Evolutionary conservation across 2,888 invertebrate species (phyloP).

Genomic region (Ichneumoninae sp.): DNA sequence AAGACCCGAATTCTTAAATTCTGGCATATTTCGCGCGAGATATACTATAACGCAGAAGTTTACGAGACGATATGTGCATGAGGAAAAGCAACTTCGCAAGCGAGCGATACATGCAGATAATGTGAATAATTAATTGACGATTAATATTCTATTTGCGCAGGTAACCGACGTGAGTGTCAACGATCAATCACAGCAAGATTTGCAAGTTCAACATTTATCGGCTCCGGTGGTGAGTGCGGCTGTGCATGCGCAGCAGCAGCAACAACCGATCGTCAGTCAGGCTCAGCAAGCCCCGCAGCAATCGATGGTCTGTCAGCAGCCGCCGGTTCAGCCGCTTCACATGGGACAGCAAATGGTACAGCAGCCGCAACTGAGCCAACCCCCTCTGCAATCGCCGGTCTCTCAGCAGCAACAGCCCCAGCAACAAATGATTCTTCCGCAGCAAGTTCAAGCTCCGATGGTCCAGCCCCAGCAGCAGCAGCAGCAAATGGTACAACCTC

Average conservation of each 20-base stretch:
- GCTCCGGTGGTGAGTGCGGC: constrained; percentile 44
- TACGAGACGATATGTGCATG: neutral
- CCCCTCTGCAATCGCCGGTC: constrained; percentile 61
- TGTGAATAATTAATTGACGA: neutral
- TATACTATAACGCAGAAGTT: neutral
- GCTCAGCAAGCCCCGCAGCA: constrained; percentile 69
- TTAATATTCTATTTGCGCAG: constrained; percentile 26
- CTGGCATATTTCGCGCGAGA: neutral
- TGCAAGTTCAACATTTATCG: constrained; percentile 71
- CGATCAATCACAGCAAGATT: constrained; percentile 76
- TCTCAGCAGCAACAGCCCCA: constrained; percentile 59
- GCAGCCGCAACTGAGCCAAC: constrained; percentile 57
- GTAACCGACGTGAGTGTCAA: constrained; percentile 72
- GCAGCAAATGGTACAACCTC: constrained; percentile 37
- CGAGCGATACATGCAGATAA: neutral
- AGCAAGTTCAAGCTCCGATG: constrained; percentile 55
- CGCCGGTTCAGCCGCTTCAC: constrained; percentile 62
- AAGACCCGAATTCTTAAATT: too few species aligned
- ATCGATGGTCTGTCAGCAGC: constrained; percentile 65
- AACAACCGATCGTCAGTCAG: constrained; percentile 59
- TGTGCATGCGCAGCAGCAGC: constrained; percentile 53
- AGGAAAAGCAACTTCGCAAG: neutral
- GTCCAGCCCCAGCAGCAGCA: constrained; percentile 55
- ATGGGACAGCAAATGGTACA: constrained; percentile 64
- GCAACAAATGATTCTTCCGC: constrained; percentile 54